These are phyloP conservation scores for Azorinus chamasolen DNA, from an alignment of 2,888 invertebrate genomes.

Conservation along the genomic window DNA sequence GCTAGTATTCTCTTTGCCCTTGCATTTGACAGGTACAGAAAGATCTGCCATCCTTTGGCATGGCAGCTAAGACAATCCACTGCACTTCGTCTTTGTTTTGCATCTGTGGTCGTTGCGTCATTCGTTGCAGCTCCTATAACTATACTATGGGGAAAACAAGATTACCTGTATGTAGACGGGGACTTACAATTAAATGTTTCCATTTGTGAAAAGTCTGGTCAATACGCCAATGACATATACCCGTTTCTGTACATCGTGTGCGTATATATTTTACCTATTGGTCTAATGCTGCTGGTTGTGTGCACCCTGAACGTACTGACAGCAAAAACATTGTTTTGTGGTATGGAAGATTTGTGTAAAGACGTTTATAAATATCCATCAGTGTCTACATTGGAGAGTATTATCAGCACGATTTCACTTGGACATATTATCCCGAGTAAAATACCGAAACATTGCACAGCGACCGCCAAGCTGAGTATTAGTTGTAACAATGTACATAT, in stretches of 20 bases:
- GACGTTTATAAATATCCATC: not conserved
- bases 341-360: not conserved
- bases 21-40: slow-evolving; percentile 49
- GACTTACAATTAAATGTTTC: slow-evolving; percentile 28
- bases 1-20: slow-evolving; percentile 42
- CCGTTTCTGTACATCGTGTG: slow-evolving; percentile 24
- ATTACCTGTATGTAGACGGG: slow-evolving; percentile 7
- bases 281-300: slow-evolving; percentile 11
- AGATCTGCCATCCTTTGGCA: slow-evolving; percentile 39
- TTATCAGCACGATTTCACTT: too few relatives aligned
- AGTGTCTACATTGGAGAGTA: not conserved
- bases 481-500: too few relatives aligned
- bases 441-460: too few relatives aligned
- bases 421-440: too few relatives aligned
- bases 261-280: slow-evolving; percentile 38
- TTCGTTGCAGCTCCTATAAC: slow-evolving; percentile 25
- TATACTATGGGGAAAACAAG: slow-evolving; percentile 45
- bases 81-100: slow-evolving; percentile 23
- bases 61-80: slow-evolving; percentile 43
- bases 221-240: slow-evolving; percentile 15
- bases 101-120: slow-evolving; percentile 7
- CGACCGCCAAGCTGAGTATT: too few relatives aligned
- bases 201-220: slow-evolving; percentile 38
- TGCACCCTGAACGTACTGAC: slow-evolving; percentile 24
- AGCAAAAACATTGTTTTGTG: slow-evolving; percentile 28